Base-by-base conservation (phyloP, 2,797 vertebrate genomes). In the Dallia pectoralis region DNA sequence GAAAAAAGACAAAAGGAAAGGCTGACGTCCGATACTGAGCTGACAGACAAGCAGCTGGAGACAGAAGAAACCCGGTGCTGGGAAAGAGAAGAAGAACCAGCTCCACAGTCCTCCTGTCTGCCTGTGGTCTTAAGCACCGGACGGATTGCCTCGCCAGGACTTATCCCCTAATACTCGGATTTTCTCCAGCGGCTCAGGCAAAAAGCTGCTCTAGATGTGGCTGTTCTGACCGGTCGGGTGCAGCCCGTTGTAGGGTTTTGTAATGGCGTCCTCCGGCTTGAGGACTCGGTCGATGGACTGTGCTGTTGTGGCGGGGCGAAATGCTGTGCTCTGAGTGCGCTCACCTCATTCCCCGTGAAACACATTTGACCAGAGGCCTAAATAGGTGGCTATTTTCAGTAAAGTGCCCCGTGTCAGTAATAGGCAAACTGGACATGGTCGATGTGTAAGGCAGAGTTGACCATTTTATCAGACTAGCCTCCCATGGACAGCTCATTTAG, bases 81-180 rank as follows among this genome's bases (percentile, higher is more conserved):
- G n/a, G 22, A 25, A 59, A 11, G 22, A 19, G 53, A 56, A 56
- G 53, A 56, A 22, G 53, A 22, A 9, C 25, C 8, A 22, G 18
- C 53, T 56, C 51, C n/a, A 25, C 51, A 56, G 51, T n/a, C 7
- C 64, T 65, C 56, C 30, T 65, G 30, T 61, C 47, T 48, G 51
- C 59, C 30, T 18, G 11, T 44, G 65, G 11, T 44, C 65, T 25
- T 44, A 32, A 63, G 25, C 36, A 5, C 36, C 14, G 40, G 40
- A 2, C 40, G 14, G 40, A 9, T 12, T 1, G 40, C 62, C 62
- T 49, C 67, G 29, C 44, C 25, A 6, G 67, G 40, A 68, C 67
- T 68, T 68, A 68, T 67, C 33, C 64, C 15, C 30, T 64, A 29
- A 79, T 72, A 74, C 76, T 75, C 72, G 56, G 74, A 79, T 75